Conservation (phyloP, 2,888 invertebrate genomes). For the Chrysolina americana region DNA sequence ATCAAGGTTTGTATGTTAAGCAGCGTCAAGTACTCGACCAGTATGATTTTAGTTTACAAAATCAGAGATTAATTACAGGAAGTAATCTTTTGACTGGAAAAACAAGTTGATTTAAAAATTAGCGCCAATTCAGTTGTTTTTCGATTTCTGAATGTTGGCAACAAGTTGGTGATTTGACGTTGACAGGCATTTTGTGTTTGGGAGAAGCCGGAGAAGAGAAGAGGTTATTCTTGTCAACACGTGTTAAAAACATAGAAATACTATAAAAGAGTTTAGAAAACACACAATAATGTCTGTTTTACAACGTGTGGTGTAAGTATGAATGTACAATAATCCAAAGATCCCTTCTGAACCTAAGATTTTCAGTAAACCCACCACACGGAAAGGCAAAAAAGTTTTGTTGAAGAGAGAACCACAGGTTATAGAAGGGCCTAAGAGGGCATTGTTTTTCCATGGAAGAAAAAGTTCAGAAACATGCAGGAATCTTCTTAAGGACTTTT, state of each 20-base stretch:
- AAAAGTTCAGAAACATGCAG: slow-evolving; percentile 82
- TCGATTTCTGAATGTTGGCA: not conserved
- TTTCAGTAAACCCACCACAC: slow-evolving; percentile 89
- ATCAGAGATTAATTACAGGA: too few relatives aligned
- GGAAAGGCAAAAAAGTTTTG: slow-evolving; percentile 88
- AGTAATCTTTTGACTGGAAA: too few relatives aligned
- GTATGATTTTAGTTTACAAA: too few relatives aligned
- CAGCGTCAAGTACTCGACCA: too few relatives aligned
- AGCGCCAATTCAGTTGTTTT: not conserved
- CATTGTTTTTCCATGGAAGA: slow-evolving; percentile 88
- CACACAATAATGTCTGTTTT: slow-evolving; percentile 64
- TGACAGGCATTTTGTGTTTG: not conserved
- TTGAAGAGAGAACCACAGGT: slow-evolving; percentile 88
- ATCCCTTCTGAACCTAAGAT: slow-evolving; percentile 27
- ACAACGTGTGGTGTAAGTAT: slow-evolving; percentile 69
- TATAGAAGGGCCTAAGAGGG: slow-evolving; percentile 88
- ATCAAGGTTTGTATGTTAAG: too few relatives aligned
- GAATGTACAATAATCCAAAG: slow-evolving; percentile 18
- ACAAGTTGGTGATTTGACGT: not conserved
- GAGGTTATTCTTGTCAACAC: slow-evolving; percentile 59
- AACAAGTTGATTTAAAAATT: too few relatives aligned
- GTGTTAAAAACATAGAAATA: slow-evolving; percentile 54
- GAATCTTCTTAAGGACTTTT: slow-evolving; percentile 87
- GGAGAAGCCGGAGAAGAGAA: not conserved
- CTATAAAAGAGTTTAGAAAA: slow-evolving; percentile 30